These are phyloP conservation scores for Oriolus oriolus DNA, from an alignment of 2,113 vertebrate genomes.

Conservation along the genomic window DNA sequence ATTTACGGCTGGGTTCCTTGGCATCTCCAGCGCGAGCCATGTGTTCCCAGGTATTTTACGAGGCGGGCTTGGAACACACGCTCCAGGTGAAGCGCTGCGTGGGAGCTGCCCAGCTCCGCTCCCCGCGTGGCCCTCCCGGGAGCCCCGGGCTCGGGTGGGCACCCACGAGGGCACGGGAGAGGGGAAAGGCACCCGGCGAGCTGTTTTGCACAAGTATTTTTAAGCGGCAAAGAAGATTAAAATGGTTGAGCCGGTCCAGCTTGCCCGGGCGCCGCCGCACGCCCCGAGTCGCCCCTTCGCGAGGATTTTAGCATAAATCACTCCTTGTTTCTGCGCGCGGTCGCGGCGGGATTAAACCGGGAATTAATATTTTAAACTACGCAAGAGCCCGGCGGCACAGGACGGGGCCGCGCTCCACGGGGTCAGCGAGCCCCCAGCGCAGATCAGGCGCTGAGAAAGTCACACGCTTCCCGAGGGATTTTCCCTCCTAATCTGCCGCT, in stretches of 20 bases:
- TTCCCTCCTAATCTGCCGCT: constrained; percentile 8
- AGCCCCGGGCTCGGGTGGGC: background rate
- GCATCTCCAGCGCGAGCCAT: background rate
- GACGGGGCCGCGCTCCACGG: background rate
- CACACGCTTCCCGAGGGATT: constrained; percentile 7
- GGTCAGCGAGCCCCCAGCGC: background rate
- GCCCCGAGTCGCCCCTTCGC: background rate
- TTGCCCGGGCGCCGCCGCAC: background rate
- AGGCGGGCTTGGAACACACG: background rate
- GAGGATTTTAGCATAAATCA: constrained; percentile 6
- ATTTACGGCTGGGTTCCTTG: background rate
- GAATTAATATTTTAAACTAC: background rate
- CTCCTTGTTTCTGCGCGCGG: background rate
- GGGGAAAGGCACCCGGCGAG: no score
- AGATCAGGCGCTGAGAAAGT: background rate
- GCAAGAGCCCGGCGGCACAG: background rate
- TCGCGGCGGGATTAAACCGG: background rate
- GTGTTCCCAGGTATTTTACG: background rate
- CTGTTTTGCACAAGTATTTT: background rate
- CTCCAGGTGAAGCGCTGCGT: background rate
- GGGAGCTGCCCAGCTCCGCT: background rate
- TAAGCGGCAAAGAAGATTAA: constrained; percentile 8
- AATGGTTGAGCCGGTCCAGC: background rate
- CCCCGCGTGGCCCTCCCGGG: background rate
- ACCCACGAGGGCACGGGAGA: background rate